Percentiles rank a stretch among this genome's conserved stretches.
phyloP scores from a whole-genome alignment of 2,797 vertebrate genomes.

The Melanotaenia boesemani region DNA sequence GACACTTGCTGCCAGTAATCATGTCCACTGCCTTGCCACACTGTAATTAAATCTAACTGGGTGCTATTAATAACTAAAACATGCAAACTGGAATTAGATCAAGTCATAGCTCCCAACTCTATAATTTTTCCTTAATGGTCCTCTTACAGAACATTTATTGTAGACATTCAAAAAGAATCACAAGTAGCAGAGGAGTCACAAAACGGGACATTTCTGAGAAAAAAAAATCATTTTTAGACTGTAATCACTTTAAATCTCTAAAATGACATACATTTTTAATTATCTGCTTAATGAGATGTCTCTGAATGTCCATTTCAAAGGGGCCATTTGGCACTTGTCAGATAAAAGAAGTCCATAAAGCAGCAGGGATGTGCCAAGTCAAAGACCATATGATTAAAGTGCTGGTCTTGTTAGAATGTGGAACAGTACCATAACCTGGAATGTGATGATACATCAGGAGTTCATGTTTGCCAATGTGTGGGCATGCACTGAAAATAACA shows the following conservation, averaged over 20 bases:
- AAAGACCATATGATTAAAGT: background rate
- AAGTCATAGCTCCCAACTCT: slow-evolving; percentile 31
- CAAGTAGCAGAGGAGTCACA: slow-evolving; percentile 25
- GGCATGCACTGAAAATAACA: background rate
- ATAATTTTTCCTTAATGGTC: slow-evolving; percentile 52
- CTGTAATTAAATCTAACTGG: slow-evolving; percentile 38
- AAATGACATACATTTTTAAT: slow-evolving; percentile 22
- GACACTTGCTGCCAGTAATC: slow-evolving; percentile 48
- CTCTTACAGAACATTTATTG: slow-evolving; percentile 56
- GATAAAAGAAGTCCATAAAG: background rate
- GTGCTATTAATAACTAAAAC: slow-evolving; percentile 59
- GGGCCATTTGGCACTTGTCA: background rate
- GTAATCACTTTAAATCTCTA: slow-evolving; percentile 22
- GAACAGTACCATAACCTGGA: background rate
- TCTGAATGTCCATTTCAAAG: background rate
- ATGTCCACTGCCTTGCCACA: slow-evolving; percentile 25
- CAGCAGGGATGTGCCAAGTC: slow-evolving; percentile 1
- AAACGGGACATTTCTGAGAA: slow-evolving; percentile 21
- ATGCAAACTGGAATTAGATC: slow-evolving; percentile 54
- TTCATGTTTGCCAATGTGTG: background rate
- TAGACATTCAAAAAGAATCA: slow-evolving; percentile 46
- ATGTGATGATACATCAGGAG: background rate
- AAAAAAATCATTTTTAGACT: slow-evolving; percentile 21
- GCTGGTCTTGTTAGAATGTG: background rate
- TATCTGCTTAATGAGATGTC: background rate